These are phyloP conservation scores for Lagocephalus sceleratus DNA, from an alignment of 2,797 vertebrate genomes.

Conservation along the genomic window DNA sequence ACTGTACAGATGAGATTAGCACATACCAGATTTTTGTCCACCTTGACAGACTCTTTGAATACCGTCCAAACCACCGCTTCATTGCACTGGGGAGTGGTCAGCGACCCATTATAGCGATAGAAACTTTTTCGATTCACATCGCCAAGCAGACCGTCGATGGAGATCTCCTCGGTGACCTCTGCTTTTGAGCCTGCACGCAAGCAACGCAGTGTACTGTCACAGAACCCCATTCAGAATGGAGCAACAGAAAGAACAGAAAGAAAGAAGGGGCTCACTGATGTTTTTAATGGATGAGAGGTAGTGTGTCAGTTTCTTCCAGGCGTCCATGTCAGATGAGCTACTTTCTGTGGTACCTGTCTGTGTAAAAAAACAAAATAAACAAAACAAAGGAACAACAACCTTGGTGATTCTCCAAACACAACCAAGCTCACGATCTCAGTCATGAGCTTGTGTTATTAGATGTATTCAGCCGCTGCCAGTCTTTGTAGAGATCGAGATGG, in stretches of 20 bases:
- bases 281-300: slow-evolving; percentile 28
- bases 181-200: slow-evolving; percentile 22
- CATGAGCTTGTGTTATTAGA: too few relatives aligned
- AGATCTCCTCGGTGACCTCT: slow-evolving; percentile 30
- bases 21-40: slow-evolving; percentile 65
- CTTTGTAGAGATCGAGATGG: too few relatives aligned
- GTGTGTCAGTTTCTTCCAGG: slow-evolving; percentile 43
- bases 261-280: slow-evolving; percentile 24
- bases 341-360: slow-evolving; percentile 6
- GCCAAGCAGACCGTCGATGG: slow-evolving; percentile 64
- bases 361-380: neutral
- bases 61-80: slow-evolving; percentile 76
- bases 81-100: slow-evolving; percentile 73
- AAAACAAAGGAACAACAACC: too few relatives aligned
- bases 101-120: slow-evolving; percentile 74
- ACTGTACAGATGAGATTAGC: neutral
- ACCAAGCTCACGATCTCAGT: too few relatives aligned
- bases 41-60: slow-evolving; percentile 68
- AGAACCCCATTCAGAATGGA: neutral
- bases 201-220: neutral
- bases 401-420: too few relatives aligned
- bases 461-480: too few relatives aligned
- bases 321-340: slow-evolving; percentile 4
- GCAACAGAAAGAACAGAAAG: too few relatives aligned
- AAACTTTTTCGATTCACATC: slow-evolving; percentile 45